These are phyloP conservation scores for Periphyllus acericola DNA, from an alignment of 2,888 invertebrate genomes.

Conservation along the genomic window DNA sequence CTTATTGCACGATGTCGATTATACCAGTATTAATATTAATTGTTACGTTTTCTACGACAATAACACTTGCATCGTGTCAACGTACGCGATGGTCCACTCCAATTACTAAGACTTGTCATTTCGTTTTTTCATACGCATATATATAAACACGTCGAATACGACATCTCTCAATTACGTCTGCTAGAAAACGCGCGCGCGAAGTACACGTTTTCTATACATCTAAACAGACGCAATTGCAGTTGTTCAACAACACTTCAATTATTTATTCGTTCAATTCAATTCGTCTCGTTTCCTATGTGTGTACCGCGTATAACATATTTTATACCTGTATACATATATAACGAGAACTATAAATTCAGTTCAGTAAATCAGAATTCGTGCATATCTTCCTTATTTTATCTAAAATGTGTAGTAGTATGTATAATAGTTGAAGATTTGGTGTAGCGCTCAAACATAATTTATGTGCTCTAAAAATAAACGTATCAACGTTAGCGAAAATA, in stretches of 20 bases:
- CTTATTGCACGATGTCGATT: neutral
- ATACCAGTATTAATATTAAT: conserved; percentile 19
- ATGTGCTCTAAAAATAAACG: neutral
- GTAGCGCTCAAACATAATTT: neutral
- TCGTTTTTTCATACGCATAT: neutral
- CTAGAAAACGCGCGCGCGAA: neutral
- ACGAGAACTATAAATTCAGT: neutral
- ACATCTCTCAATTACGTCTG: conserved; percentile 24
- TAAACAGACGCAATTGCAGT: neutral
- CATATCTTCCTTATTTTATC: neutral
- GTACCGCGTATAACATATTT: neutral
- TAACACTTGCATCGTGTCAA: conserved; percentile 10
- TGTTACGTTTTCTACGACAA: conserved; percentile 18
- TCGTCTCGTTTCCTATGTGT: neutral
- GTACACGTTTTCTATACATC: neutral
- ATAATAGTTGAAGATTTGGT: neutral
- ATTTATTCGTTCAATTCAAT: conserved; percentile 26
- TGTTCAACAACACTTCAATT: conserved; percentile 25
- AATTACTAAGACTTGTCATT: conserved; percentile 34
- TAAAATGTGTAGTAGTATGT: no score
- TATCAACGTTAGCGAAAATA: neutral
- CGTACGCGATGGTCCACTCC: conserved; percentile 7
- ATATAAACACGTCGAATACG: neutral
- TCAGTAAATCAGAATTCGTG: conserved; percentile 1
- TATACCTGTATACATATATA: neutral